Evolutionary conservation across 1,140 invertebrate genomes (phyloP).

Genomic region (Tribolium castaneum): DNA sequence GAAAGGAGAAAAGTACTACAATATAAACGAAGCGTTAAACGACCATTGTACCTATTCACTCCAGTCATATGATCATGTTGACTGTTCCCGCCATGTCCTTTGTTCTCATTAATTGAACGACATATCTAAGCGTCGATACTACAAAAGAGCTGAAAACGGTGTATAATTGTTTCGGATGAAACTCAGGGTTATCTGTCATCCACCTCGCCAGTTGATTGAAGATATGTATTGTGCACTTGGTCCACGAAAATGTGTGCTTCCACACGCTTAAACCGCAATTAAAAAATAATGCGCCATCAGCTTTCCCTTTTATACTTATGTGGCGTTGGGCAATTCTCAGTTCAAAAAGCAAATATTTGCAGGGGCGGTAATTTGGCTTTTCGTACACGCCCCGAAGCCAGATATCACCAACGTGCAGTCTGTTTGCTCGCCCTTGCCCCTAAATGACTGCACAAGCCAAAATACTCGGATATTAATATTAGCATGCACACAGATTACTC

Average conservation of each 20-base stretch:
- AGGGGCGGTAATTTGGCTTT: conserved; percentile 49
- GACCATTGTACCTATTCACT: conserved; percentile 45
- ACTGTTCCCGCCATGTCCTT: conserved; percentile 44
- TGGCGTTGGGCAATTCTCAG: conserved; percentile 43
- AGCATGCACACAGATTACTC: conserved; percentile 40
- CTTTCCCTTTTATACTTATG: neutral
- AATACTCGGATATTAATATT: conserved; percentile 40
- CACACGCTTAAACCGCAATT: neutral
- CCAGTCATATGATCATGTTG: conserved; percentile 45
- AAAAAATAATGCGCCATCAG: conserved; percentile 33
- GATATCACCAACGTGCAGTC: conserved; percentile 49
- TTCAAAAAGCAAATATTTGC: conserved; percentile 50
- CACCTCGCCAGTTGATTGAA: neutral
- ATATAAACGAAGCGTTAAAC: conserved; percentile 51
- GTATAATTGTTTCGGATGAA: conserved; percentile 49
- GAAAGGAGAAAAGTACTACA: conserved; percentile 39
- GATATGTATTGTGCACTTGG: neutral
- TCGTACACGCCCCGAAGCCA: conserved; percentile 44
- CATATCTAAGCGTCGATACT: conserved; percentile 46
- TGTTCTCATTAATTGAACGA: conserved; percentile 52
- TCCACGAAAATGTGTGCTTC: neutral
- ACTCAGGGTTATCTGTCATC: conserved; percentile 23
- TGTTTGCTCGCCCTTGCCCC: conserved; percentile 42
- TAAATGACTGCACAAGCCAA: conserved; percentile 48
- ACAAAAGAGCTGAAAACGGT: conserved; percentile 48